Percentiles rank a stretch among this genome's conserved stretches.
These are phyloP conservation scores for Drosophila cognata DNA, from an alignment of 2,888 invertebrate species.

Conservation along the genomic window DNA sequence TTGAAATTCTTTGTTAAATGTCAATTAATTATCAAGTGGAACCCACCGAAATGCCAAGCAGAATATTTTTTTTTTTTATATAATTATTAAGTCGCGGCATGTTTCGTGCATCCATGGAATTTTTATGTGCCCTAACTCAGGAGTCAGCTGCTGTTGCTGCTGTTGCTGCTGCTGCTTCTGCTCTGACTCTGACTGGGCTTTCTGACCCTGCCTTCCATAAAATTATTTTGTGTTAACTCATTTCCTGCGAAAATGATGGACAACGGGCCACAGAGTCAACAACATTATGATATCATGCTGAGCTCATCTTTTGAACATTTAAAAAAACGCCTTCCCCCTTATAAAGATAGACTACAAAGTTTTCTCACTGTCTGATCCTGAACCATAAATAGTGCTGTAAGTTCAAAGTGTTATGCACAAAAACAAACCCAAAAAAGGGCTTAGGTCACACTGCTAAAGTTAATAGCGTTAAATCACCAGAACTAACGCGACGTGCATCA, in stretches of 20 bases:
- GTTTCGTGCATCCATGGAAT: conserved; percentile 50
- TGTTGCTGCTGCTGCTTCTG: background rate
- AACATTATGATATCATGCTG: conserved; percentile 73
- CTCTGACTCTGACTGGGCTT: conserved; percentile 21
- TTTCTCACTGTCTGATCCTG: conserved; percentile 46
- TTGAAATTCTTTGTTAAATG: conserved; percentile 73
- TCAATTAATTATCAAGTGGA: conserved; percentile 76
- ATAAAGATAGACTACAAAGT: conserved; percentile 6
- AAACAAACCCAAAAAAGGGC: conserved; percentile 20
- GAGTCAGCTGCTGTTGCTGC: conserved; percentile 15
- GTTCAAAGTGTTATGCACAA: conserved; percentile 50
- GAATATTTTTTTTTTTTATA: conserved; percentile 52
- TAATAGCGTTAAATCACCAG: conserved; percentile 24
- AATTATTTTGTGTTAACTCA: conserved; percentile 62
- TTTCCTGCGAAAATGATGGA: conserved; percentile 76
- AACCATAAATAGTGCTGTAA: conserved; percentile 15
- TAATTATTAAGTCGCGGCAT: conserved; percentile 76
- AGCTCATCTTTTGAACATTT: conserved; percentile 37
- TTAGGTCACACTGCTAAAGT: conserved; percentile 18
- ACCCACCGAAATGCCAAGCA: conserved; percentile 20
- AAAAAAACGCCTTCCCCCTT: background rate
- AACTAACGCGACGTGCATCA: conserved; percentile 13
- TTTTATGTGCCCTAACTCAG: conserved; percentile 40
- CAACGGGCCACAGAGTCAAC: conserved; percentile 34
- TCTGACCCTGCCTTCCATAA: conserved; percentile 37